Percentiles rank a stretch among this genome's conserved stretches.
Conservation (phyloP, 2,113 vertebrate species). For the Tragelaphus buxtoni region DNA sequence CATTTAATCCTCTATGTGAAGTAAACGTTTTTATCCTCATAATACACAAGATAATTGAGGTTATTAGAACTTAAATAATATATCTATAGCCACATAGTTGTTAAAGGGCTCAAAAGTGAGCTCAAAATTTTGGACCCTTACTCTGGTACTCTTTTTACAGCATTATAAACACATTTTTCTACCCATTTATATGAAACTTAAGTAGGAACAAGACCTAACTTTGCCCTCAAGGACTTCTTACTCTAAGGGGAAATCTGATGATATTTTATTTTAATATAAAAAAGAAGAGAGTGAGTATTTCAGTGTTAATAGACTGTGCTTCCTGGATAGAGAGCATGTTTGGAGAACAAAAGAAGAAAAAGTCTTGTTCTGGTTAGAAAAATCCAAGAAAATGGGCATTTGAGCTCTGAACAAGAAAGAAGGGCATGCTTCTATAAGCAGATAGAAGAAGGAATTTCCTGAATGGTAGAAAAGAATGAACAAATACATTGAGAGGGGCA, state of each 20-base stretch:
- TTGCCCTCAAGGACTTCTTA: neutral
- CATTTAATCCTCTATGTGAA: conserved; percentile 37
- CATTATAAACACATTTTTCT: neutral
- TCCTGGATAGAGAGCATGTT: neutral
- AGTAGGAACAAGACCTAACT: neutral
- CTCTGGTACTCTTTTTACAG: neutral
- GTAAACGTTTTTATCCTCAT: conserved; percentile 9
- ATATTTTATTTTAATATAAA: neutral
- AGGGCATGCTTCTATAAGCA: neutral
- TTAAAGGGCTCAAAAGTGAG: neutral
- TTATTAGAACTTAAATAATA: conserved; percentile 59
- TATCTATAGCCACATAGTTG: neutral
- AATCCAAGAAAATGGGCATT: neutral
- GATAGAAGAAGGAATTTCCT: neutral
- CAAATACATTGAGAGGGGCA: rapidly evolving
- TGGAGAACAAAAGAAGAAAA: neutral
- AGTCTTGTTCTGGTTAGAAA: neutral
- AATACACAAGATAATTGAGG: conserved; percentile 37
- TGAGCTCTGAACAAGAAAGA: neutral
- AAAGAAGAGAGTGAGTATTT: neutral
- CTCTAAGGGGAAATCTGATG: neutral
- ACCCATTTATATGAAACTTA: neutral
- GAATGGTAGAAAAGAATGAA: neutral
- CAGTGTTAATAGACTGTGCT: neutral
- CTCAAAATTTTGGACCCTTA: neutral